Conservation (phyloP, 2,888 invertebrate genomes). For the Emmelina monodactyla region DNA sequence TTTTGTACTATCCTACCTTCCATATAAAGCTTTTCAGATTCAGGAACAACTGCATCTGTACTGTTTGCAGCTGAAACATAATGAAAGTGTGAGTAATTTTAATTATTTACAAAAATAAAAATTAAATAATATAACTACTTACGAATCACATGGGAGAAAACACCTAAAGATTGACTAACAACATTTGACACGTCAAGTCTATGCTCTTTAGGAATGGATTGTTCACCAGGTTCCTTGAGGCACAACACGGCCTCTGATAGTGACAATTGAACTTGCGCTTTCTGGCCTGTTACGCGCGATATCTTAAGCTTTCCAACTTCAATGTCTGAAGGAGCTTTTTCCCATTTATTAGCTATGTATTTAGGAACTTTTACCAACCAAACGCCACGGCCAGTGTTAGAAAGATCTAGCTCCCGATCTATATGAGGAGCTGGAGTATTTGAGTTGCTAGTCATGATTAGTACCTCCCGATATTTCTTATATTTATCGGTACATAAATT, state of each 20-base stretch:
- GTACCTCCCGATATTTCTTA: too few species aligned
- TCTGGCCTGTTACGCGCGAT: conserved; percentile 78
- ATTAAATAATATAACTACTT: conserved; percentile 32
- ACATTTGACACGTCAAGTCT: conserved; percentile 90
- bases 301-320: conserved; percentile 95
- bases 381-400: conserved; percentile 89
- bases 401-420: conserved; percentile 85
- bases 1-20: conserved; percentile 97
- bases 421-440: conserved; percentile 57
- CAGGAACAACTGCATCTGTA: conserved; percentile 75
- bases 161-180: conserved; percentile 89
- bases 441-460: not conserved
- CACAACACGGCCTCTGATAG: conserved; percentile 83
- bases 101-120: not conserved
- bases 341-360: conserved; percentile 95
- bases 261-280: conserved; percentile 87
- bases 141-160: conserved; percentile 87
- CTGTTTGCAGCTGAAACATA: conserved; percentile 60
- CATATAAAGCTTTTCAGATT: conserved; percentile 85
- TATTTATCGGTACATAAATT: too few species aligned
- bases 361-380: conserved; percentile 98
- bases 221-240: conserved; percentile 78
- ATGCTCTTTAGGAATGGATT: conserved; percentile 89
- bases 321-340: conserved; percentile 87
- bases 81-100: conserved; percentile 1